Evolutionary conservation across 64 coral and sea anemone genomes (phyloP).

Genomic region (Platygyra sinensis): DNA sequence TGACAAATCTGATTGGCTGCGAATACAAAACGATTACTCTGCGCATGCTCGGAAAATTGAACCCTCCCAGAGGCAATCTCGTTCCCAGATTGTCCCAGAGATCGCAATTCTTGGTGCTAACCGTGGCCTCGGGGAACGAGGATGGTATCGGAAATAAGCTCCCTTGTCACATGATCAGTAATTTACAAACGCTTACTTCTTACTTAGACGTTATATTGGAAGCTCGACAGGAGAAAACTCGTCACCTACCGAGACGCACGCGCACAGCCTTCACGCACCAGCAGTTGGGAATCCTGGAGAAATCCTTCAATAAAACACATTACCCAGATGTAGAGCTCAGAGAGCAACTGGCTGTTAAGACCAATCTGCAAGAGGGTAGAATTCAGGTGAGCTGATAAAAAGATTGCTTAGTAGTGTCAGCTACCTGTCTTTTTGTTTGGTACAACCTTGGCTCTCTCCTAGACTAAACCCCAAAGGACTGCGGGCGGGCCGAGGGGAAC

Average conservation of each 20-base stretch:
- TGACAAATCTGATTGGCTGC: no score
- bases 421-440: neutral
- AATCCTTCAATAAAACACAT: constrained; percentile 67
- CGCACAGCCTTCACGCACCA: constrained; percentile 74
- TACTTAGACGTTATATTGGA: constrained; percentile 59
- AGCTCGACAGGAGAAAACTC: constrained; percentile 59
- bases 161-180: no score
- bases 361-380: constrained; percentile 57
- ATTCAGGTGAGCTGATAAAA: constrained; percentile 47
- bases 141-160: no score
- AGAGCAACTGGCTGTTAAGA: constrained; percentile 64
- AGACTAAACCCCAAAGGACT: no score
- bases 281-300: constrained; percentile 53
- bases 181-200: neutral
- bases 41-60: no score
- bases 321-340: constrained; percentile 73
- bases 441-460: neutral
- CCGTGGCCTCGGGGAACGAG: no score
- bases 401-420: neutral
- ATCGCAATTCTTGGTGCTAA: no score
- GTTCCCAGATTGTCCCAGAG: no score
- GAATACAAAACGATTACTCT: no score
- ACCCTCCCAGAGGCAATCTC: no score
- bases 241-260: constrained; percentile 37
- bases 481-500: no score